Evolutionary conservation across 2,113 vertebrate genomes (phyloP), one percentile per base, ranked within the genome.

Genomic region (Alligator sinensis): DNA sequence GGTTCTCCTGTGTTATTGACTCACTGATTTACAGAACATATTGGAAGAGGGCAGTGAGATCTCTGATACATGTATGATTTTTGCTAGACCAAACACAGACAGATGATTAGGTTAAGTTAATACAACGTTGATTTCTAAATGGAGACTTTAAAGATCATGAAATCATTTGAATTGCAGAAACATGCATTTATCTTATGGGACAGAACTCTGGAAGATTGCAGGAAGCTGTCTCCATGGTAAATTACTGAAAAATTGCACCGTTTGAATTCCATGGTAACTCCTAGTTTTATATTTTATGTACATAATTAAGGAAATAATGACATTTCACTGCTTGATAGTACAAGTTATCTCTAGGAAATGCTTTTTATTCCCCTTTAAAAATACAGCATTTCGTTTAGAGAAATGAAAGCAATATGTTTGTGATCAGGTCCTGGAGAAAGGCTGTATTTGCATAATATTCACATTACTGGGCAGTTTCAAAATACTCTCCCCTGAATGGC

Each of bases 51-150:
- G 4, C 81, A 18, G 38, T 90, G 87, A 60, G 24, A 58, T 57
- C 30, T 77, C 77, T 60, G 74, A 30, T 18, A 63, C 9, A 13
- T 28, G 38, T 1, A 3, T 38, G 16, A 17, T 77, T 47, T 82
- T 87, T 61, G 21, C 63, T 57, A 91, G 21, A 58, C 59, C 54
- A 81, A 78, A 89, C 21, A 34, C 77, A 89, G 77, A 83, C 1
- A 87, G 30, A 87, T 86, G 38, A 93, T 89, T 89, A 92, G 94
- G 28, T 11, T 86, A 82, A 82, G 24, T 82, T 87, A 93, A 87
- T 88, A 91, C 13, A 92, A 30, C 61, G 77, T 10, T 84, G 75
- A 86, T 91, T 86, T 92, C 75, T 72, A 91, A 93, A 94, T 92
- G 68, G 66, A 92, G 82, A 75, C 22, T 80, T 91, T 77, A 82